A percentile compares a stretch with the other conserved stretches of the same genome.
Evolutionary conservation across 2,113 vertebrate genomes (phyloP).

Genomic region (Pelecanoides urinatrix): DNA sequence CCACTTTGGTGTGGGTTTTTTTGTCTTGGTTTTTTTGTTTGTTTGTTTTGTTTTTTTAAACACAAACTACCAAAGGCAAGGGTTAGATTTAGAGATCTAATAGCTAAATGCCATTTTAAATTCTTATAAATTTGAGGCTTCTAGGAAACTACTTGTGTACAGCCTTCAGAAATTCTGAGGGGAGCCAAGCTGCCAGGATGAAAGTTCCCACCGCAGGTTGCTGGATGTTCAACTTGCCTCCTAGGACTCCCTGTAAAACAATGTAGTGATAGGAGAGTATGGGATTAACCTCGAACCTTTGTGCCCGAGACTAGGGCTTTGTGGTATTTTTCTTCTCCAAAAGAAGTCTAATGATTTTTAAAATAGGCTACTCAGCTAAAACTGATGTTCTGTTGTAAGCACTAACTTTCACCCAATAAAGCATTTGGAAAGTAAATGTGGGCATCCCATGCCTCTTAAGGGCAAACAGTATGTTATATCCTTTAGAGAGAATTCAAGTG

Average conservation of each 20-base stretch:
- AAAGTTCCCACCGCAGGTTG: neutral
- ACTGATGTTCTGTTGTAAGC: neutral
- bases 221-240: neutral
- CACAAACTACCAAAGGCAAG: neutral
- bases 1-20: neutral
- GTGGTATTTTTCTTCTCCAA: neutral
- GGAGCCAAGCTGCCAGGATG: neutral
- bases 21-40: neutral
- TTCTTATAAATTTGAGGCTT: neutral
- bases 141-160: neutral
- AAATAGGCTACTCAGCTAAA: neutral
- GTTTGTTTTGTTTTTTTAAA: neutral
- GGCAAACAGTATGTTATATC: neutral
- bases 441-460: neutral
- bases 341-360: neutral
- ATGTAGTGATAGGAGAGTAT: neutral
- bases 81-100: neutral
- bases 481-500: neutral
- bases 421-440: neutral
- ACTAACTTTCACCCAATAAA: neutral
- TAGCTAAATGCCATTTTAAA: neutral
- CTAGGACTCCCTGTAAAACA: neutral
- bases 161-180: neutral
- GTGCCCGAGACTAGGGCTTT: neutral
- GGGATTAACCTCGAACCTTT: neutral